Percentiles rank a stretch among this genome's conserved stretches.
These are phyloP conservation scores for Rhopalosiphum nymphaeae DNA, from an alignment of 2,888 invertebrate genomes.

Conservation along the genomic window DNA sequence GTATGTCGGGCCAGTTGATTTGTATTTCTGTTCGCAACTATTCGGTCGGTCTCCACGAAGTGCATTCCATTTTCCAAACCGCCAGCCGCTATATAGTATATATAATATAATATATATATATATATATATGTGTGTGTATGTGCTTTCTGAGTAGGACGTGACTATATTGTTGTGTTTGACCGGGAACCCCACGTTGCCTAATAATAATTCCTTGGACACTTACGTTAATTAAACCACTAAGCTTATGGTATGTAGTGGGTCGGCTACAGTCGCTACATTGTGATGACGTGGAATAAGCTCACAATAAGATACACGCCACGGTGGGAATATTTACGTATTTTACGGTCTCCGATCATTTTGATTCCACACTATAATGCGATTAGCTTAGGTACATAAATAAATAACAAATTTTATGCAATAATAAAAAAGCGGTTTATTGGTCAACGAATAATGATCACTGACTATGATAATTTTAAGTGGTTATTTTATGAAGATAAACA, in stretches of 20 bases:
- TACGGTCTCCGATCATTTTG: not conserved
- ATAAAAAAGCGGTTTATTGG: not conserved
- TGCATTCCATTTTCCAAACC: constrained; percentile 8
- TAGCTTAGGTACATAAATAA: not conserved
- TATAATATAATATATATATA: not conserved
- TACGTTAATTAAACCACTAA: constrained; percentile 28
- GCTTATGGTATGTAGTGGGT: constrained; percentile 4
- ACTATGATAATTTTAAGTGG: not conserved
- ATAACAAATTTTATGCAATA: not conserved
- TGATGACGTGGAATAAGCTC: not conserved
- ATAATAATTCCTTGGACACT: constrained; percentile 5
- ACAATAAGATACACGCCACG: not conserved
- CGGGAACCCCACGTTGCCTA: not conserved
- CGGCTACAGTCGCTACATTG: not conserved
- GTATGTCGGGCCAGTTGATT: not conserved
- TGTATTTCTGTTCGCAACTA: not conserved
- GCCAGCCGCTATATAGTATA: no score
- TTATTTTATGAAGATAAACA: not conserved
- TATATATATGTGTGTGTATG: not conserved
- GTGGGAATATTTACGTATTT: not conserved
- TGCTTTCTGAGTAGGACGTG: not conserved
- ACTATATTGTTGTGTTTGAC: constrained; percentile 1
- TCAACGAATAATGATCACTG: not conserved
- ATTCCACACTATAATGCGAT: not conserved
- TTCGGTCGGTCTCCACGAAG: not conserved